Evolutionary conservation across 2,797 vertebrate genomes (phyloP).

Genomic region (Alfaro cultratus): DNA sequence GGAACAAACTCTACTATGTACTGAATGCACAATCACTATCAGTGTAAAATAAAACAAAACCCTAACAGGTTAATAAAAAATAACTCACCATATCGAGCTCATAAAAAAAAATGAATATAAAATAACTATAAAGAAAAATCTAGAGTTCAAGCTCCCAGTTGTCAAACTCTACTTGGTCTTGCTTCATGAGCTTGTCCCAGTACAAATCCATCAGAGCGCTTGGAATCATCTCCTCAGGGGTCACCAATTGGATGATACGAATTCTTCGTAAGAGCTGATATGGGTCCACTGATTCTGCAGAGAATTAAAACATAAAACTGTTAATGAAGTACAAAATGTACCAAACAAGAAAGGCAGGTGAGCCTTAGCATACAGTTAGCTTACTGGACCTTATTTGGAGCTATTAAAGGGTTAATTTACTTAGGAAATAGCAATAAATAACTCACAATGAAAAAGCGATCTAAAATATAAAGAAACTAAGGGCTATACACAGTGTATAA

Average conservation of each 20-base stretch:
- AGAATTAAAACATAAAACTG: background rate
- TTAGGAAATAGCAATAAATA: background rate
- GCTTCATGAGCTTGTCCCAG: conserved; percentile 82
- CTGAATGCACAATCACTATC: accelerated
- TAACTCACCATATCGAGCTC: background rate
- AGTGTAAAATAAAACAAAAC: background rate
- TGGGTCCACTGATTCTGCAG: conserved; percentile 43
- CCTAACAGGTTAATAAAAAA: background rate
- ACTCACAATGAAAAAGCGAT: no score
- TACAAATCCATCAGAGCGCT: conserved; percentile 79
- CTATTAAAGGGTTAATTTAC: background rate
- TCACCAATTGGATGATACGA: conserved; percentile 73
- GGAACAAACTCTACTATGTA: no score
- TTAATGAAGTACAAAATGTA: background rate
- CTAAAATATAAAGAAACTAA: no score
- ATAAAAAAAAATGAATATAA: background rate
- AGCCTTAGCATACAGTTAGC: background rate
- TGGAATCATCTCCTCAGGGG: conserved; percentile 84
- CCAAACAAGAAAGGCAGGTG: background rate
- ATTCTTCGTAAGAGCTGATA: conserved; percentile 78
- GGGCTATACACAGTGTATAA: no score
- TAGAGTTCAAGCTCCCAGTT: conserved; percentile 25
- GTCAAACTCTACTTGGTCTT: conserved; percentile 57
- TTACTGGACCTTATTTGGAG: background rate
- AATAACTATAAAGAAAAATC: background rate